Conservation (phyloP, 2,888 invertebrate genomes). For the Drosophila yooni region DNA sequence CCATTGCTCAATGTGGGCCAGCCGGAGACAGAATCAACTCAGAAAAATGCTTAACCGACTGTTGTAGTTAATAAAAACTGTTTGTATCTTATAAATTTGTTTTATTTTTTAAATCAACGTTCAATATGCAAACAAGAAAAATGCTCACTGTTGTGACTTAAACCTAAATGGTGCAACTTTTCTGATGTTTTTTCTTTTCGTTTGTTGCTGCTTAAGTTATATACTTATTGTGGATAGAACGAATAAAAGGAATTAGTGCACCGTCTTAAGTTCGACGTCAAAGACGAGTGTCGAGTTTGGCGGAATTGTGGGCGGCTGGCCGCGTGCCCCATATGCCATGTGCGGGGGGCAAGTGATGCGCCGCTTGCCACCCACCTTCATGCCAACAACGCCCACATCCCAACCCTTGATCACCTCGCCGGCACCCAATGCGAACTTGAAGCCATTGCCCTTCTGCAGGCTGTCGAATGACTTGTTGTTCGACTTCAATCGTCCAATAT, state of each 20-base stretch:
- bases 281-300: conserved; percentile 94
- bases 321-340: conserved; percentile 92
- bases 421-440: conserved; percentile 93
- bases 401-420: conserved; percentile 96
- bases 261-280: conserved; percentile 94
- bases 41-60: conserved; percentile 14
- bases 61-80: conserved; percentile 11
- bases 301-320: conserved; percentile 94
- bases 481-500: conserved; percentile 92
- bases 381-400: conserved; percentile 95
- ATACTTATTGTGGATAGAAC: conserved; percentile 18
- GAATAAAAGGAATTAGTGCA: conserved; percentile 83
- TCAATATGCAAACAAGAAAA: conserved; percentile 19
- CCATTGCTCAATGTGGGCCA: conserved; percentile 70
- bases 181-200: not conserved
- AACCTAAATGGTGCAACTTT: conserved; percentile 4
- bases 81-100: conserved; percentile 25
- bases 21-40: not conserved
- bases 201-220: conserved; percentile 39
- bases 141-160: conserved; percentile 11
- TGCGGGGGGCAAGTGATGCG: conserved; percentile 92
- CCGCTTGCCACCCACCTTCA: conserved; percentile 97
- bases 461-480: conserved; percentile 96
- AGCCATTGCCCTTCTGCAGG: conserved; percentile 90
- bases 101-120: conserved; percentile 59